A percentile compares a stretch with the other conserved stretches of the same genome.
Conservation (phyloP, 2,888 invertebrate species). For the Marronus borbonicus region DNA sequence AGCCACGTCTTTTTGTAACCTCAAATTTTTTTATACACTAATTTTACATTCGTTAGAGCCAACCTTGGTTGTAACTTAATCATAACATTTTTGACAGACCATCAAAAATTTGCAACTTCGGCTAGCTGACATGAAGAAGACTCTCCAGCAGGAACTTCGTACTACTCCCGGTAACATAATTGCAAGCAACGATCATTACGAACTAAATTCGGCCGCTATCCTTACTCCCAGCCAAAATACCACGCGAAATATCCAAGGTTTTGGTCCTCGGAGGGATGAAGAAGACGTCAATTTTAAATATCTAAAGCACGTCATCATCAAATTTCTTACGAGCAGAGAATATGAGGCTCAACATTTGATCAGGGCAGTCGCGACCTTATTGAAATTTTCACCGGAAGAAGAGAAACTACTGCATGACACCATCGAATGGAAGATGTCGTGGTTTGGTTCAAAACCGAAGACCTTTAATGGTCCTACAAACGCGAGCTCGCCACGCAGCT, state of each 20-base stretch:
- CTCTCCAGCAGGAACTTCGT: slow-evolving; percentile 88
- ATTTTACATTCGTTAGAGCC: too few species aligned
- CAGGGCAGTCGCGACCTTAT: slow-evolving; percentile 87
- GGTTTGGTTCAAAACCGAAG: slow-evolving; percentile 77
- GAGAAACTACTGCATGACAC: slow-evolving; percentile 88
- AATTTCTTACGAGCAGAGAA: slow-evolving; percentile 92
- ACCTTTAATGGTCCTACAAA: slow-evolving; percentile 49
- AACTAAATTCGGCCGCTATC: slow-evolving; percentile 73
- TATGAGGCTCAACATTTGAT: slow-evolving; percentile 91
- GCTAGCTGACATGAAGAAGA: slow-evolving; percentile 91
- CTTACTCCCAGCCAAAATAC: slow-evolving; percentile 76
- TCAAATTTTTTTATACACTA: too few species aligned
- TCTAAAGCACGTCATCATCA: slow-evolving; percentile 93
- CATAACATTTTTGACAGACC: slow-evolving; percentile 73
- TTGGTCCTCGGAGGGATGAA: slow-evolving; percentile 65
- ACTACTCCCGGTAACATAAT: slow-evolving; percentile 65
- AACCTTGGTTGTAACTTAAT: too few species aligned
- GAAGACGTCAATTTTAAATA: slow-evolving; percentile 88
- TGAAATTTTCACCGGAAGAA: slow-evolving; percentile 89
- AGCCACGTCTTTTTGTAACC: too few species aligned
- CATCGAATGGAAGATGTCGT: slow-evolving; percentile 82
- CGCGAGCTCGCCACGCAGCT: slow-evolving; percentile 67
- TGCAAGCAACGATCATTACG: slow-evolving; percentile 74
- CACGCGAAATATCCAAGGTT: slow-evolving; percentile 60
- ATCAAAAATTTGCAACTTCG: slow-evolving; percentile 92